A percentile compares a stretch with the other conserved stretches of the same genome.
phyloP scores from a whole-genome alignment of 2,113 vertebrate species.

The Lynx canadensis region DNA sequence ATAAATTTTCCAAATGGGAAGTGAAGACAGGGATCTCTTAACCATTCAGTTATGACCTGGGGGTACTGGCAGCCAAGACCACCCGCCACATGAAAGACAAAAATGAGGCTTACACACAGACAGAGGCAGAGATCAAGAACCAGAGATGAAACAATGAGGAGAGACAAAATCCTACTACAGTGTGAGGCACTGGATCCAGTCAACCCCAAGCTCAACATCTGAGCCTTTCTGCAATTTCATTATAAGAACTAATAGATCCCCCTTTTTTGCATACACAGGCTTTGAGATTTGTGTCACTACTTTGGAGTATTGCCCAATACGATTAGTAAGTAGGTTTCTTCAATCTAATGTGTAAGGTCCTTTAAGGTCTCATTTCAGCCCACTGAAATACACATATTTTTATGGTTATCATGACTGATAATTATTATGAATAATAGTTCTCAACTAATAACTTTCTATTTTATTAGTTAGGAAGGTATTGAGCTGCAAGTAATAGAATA shows the following conservation, averaged over 20 bases:
- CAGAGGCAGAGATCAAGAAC: not conserved
- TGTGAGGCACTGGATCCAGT: not conserved
- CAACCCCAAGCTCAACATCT: not conserved
- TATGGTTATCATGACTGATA: not conserved
- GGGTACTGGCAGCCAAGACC: not conserved
- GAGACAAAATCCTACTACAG: not conserved
- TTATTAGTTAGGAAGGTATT: constrained; percentile 21
- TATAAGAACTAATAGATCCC: not conserved
- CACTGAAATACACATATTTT: not conserved
- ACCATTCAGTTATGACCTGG: not conserved
- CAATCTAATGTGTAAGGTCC: not conserved
- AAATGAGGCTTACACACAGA: not conserved
- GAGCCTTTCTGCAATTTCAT: not conserved
- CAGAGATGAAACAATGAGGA: not conserved
- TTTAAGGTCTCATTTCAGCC: not conserved
- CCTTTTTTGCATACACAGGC: not conserved
- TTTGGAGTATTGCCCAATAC: not conserved
- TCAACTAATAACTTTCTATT: not conserved
- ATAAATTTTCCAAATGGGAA: constrained; percentile 17
- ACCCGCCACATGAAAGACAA: not conserved
- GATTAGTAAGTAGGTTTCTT: constrained; percentile 18
- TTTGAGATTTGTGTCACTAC: not conserved
- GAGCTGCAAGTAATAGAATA: not conserved
- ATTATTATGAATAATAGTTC: not conserved
- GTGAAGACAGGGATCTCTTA: not conserved